Conservation (phyloP, 2,797 vertebrate genomes). For the Bufotes viridis region DNA sequence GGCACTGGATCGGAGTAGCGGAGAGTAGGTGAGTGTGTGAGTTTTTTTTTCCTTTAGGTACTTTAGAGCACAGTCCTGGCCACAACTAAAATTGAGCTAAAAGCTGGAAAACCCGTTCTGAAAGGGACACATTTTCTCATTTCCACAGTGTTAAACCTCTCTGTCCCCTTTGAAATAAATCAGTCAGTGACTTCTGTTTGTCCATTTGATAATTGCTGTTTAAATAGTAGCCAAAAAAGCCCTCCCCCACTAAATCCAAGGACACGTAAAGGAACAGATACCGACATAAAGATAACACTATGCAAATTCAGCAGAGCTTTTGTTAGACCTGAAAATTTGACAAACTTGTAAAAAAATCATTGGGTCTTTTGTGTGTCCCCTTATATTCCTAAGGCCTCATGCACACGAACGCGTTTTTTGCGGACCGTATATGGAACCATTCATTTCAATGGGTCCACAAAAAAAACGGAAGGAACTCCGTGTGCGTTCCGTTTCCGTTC, state of each 20-base stretch:
- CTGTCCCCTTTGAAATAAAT: neutral
- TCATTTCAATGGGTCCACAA: too few relatives aligned
- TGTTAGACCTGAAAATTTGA: neutral
- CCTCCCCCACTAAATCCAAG: slow-evolving; percentile 28
- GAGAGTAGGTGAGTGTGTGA: too few relatives aligned
- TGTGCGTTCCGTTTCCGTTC: too few relatives aligned
- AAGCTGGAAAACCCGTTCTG: too few relatives aligned
- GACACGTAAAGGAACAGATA: slow-evolving; percentile 38
- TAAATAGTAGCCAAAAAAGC: slow-evolving; percentile 24
- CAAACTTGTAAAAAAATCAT: neutral
- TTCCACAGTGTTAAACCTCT: neutral
- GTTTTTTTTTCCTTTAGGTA: too few relatives aligned
- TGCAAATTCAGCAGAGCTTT: slow-evolving; percentile 12
- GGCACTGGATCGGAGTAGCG: too few relatives aligned
- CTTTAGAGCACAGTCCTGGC: too few relatives aligned
- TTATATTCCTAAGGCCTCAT: neutral
- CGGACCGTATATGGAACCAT: too few relatives aligned
- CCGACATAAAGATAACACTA: slow-evolving; percentile 1
- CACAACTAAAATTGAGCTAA: too few relatives aligned
- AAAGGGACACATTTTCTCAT: neutral
- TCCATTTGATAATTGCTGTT: slow-evolving; percentile 16
- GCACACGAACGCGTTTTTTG: too few relatives aligned
- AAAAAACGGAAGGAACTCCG: too few relatives aligned
- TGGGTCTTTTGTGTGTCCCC: neutral
- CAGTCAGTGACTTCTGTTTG: slow-evolving; percentile 23